Evolutionary conservation across 2,797 vertebrate species (phyloP), one percentile per base, ranked within the genome.

Genomic region (Ispidina picta): DNA sequence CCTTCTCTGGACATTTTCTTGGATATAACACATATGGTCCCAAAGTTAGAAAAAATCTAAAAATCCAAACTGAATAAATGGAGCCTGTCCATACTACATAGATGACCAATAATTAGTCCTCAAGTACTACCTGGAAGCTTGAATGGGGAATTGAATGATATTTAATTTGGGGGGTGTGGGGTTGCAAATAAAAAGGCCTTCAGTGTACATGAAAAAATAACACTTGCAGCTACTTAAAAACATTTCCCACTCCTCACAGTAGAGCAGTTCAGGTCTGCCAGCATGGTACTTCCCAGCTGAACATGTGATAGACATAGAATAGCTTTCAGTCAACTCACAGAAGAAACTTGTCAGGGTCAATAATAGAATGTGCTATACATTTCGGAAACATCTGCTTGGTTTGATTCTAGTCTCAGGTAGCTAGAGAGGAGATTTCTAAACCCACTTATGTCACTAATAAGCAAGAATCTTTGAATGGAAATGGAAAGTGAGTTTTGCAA

Each of bases 211-310:
- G 2, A 88, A 88, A 93, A 93, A 93, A 71, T 60, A 90, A 86
- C 23, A 49, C 56, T 59, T 20, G 28, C 68, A 84, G 35, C 37
- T 74, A 46, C 83, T 85, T 63, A 59, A 51, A 88, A 92, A 51
- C 31, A 31, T 48, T 93, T 77, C 59, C 58, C 39, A 55, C 22
- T 83, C 43, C 70, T 88, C 76, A 80, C 59, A 90, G 55, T 41
- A 54, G 28, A 85, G 70, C 52, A 86, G 79, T 86, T 93, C 60
- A 90, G 43, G 18, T 80, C 76, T 91, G 66, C 79, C 91, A 86
- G 74, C 81, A 68, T 68, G 74, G 54, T 56, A 58, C 80, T 92
- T 88, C 78, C 68, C 80, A 71, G 15, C 4, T 77, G 58, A 86
- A 68, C 29, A 76, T 91, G 46, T 28, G 54, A 83, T 31, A 82